Conservation (phyloP, 1,140 invertebrate genomes). For the Hyphantria cunea region DNA sequence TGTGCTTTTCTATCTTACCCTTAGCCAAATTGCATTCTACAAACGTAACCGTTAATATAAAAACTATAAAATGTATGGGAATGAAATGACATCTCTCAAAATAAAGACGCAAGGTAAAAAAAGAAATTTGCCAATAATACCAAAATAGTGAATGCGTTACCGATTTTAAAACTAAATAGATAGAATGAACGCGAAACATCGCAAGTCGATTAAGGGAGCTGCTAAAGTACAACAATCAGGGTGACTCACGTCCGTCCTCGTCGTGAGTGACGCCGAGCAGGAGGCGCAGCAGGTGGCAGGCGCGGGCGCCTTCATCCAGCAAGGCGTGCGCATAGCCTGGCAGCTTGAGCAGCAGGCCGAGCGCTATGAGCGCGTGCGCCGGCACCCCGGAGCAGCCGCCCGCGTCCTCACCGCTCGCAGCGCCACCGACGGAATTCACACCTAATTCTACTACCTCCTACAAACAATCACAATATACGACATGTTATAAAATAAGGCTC, state of each 20-base stretch:
- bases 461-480: not conserved
- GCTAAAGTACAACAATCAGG: too few relatives aligned
- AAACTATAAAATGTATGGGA: too few relatives aligned
- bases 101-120: too few relatives aligned
- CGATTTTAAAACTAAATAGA: too few relatives aligned
- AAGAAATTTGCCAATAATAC: too few relatives aligned
- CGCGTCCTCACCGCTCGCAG: slow-evolving; percentile 86
- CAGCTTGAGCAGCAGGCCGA: slow-evolving; percentile 92
- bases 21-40: too few relatives aligned
- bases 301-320: slow-evolving; percentile 90
- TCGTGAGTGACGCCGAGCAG: slow-evolving; percentile 95
- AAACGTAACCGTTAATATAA: too few relatives aligned
- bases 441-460: slow-evolving; percentile 73
- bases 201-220: too few relatives aligned
- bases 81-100: too few relatives aligned
- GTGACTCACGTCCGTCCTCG: slow-evolving; percentile 89
- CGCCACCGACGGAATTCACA: slow-evolving; percentile 38
- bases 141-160: too few relatives aligned
- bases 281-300: slow-evolving; percentile 91
- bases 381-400: slow-evolving; percentile 84
- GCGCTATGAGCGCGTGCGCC: slow-evolving; percentile 94
- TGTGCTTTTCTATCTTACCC: too few relatives aligned
- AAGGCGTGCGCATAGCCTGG: slow-evolving; percentile 95
- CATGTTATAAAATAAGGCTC: not conserved
- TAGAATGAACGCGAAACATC: too few relatives aligned